Percentiles rank a stretch among this genome's conserved stretches.
Evolutionary conservation across 1,140 invertebrate species (phyloP).

Genomic region (Drosophila gunungcola): DNA sequence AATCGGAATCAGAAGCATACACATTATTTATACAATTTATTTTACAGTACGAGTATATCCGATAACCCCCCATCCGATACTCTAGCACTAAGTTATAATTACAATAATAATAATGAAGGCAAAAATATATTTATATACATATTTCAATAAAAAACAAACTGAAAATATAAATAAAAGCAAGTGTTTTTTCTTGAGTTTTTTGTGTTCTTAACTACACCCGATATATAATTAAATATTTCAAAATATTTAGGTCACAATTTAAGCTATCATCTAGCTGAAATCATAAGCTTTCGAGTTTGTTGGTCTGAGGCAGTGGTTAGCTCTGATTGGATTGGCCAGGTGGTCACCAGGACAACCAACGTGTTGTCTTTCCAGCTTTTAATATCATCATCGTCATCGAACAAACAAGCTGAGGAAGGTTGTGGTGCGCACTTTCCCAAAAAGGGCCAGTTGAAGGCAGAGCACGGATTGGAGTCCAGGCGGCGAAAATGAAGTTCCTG

Average conservation of each 20-base stretch:
- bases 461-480: not conserved
- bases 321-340: not conserved
- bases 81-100: slow-evolving; percentile 75
- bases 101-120: slow-evolving; percentile 58
- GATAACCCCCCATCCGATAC: slow-evolving; percentile 66
- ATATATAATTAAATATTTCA: too few species aligned
- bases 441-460: not conserved
- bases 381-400: slow-evolving; percentile 17
- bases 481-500: slow-evolving; percentile 70
- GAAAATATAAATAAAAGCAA: slow-evolving; percentile 11
- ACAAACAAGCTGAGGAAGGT: slow-evolving; percentile 22
- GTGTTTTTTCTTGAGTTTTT: not conserved
- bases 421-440: slow-evolving; percentile 10
- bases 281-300: not conserved
- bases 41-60: slow-evolving; percentile 74
- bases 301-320: not conserved
- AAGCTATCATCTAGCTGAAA: not conserved
- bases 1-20: slow-evolving; percentile 58
- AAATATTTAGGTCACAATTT: too few species aligned
- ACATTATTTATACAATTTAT: slow-evolving; percentile 79
- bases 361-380: not conserved
- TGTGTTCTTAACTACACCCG: too few species aligned
- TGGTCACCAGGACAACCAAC: slow-evolving; percentile 41
- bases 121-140: slow-evolving; percentile 83
- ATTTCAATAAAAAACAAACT: slow-evolving; percentile 70